These are phyloP conservation scores for Bergia puertoricense DNA, from an alignment of 92 coral and sea anemone genomes.

Conservation along the genomic window DNA sequence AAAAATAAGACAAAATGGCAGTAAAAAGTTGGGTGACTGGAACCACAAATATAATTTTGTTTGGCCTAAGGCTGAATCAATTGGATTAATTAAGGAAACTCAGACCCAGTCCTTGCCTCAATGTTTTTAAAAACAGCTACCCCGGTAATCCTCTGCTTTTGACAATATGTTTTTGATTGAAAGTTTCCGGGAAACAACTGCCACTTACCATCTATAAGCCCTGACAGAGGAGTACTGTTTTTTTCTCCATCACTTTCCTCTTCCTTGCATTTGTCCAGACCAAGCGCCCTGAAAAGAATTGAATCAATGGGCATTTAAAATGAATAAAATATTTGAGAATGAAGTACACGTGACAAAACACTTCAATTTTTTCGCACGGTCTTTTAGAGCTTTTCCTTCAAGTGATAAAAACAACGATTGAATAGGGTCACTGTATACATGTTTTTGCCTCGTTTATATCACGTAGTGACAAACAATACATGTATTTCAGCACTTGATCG, in stretches of 20 bases:
- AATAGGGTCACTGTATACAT: background rate
- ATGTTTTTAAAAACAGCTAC: too few species aligned
- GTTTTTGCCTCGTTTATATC: background rate
- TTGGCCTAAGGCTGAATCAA: too few species aligned
- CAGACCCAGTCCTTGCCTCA: too few species aligned
- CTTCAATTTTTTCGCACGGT: background rate
- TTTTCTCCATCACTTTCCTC: slow-evolving; percentile 69
- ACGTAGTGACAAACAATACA: background rate
- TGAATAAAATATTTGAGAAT: background rate
- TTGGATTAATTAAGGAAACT: too few species aligned
- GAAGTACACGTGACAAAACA: background rate
- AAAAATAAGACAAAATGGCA: too few species aligned
- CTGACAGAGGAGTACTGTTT: slow-evolving; percentile 59
- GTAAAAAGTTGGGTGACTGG: too few species aligned
- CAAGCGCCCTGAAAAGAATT: slow-evolving; percentile 67
- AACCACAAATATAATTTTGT: too few species aligned
- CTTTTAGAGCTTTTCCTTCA: background rate
- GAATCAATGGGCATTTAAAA: background rate
- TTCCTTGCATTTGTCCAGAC: slow-evolving; percentile 72
- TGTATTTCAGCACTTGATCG: background rate
- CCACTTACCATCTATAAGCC: slow-evolving; percentile 77
- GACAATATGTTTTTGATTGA: too few species aligned
- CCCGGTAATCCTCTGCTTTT: too few species aligned
- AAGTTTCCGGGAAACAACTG: background rate
- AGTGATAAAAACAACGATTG: background rate